Evolutionary conservation across 2,797 vertebrate species (phyloP).

Genomic region (Percopsis omiscomaycus): DNA sequence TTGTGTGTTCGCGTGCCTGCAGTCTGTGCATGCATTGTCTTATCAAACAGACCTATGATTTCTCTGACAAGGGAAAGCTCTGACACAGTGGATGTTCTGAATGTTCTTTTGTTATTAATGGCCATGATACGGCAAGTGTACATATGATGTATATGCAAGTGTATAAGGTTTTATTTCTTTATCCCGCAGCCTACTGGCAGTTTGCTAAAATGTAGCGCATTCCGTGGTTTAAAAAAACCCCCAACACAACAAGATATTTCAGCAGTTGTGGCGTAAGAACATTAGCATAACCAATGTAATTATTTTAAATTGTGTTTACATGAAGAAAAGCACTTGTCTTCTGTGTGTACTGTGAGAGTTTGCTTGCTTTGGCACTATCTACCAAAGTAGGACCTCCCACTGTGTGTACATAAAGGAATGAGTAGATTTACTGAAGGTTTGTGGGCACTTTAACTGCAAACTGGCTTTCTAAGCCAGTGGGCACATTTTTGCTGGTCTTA

Average conservation of each 20-base stretch:
- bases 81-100: slow-evolving; percentile 18
- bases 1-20: slow-evolving; percentile 6
- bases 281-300: slow-evolving; percentile 2
- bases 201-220: slow-evolving; percentile 10
- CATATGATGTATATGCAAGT: no score
- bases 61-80: slow-evolving; percentile 34
- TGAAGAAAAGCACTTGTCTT: neutral
- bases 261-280: no score
- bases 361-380: no score
- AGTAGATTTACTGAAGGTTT: no score
- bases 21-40: slow-evolving; percentile 19
- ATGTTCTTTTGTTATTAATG: no score
- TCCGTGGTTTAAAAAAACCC: slow-evolving; percentile 3
- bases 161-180: slow-evolving; percentile 39
- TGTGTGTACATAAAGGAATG: no score
- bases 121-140: no score
- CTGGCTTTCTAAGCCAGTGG: no score
- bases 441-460: no score
- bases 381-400: no score
- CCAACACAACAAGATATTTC: slow-evolving; percentile 31
- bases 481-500: no score
- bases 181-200: slow-evolving; percentile 21
- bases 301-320: neutral
- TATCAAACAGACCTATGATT: slow-evolving; percentile 30
- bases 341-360: neutral